Conservation (phyloP, 2,113 vertebrate genomes). For the Heterotilapia buettikoferi region DNA sequence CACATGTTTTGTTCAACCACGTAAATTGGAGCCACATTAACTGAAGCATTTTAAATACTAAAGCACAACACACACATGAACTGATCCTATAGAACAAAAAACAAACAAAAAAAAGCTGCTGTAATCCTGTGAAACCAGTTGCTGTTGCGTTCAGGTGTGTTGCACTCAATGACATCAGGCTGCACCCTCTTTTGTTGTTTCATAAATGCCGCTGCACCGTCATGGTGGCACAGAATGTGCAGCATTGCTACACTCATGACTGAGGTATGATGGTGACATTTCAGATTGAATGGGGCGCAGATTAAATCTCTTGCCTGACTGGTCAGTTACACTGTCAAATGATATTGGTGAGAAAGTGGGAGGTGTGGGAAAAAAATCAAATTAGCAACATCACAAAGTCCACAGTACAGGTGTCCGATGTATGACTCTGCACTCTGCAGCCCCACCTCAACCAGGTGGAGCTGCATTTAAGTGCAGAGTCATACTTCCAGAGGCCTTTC, state of each 20-base stretch:
- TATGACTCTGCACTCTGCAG: neutral
- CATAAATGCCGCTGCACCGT: neutral
- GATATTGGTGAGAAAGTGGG: neutral
- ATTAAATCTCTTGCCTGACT: neutral
- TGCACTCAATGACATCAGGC: neutral
- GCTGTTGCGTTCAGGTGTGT: neutral
- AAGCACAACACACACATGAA: too few relatives aligned
- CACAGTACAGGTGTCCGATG: neutral
- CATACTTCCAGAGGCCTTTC: neutral
- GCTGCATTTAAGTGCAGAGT: neutral
- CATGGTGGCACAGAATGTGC: neutral
- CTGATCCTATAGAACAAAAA: neutral
- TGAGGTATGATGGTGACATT: neutral
- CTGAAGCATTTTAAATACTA: neutral
- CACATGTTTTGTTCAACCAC: fast-evolving
- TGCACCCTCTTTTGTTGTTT: neutral
- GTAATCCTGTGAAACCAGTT: neutral
- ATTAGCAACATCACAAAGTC: neutral
- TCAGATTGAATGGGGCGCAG: neutral
- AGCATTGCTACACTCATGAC: neutral
- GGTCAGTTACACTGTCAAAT: neutral
- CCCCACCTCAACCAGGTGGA: neutral
- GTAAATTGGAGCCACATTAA: neutral
- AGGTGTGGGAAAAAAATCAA: neutral
- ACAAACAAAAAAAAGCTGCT: neutral